Evolutionary conservation across 2,797 vertebrate genomes (phyloP).

Genomic region (Pyrrhura leucotis): DNA sequence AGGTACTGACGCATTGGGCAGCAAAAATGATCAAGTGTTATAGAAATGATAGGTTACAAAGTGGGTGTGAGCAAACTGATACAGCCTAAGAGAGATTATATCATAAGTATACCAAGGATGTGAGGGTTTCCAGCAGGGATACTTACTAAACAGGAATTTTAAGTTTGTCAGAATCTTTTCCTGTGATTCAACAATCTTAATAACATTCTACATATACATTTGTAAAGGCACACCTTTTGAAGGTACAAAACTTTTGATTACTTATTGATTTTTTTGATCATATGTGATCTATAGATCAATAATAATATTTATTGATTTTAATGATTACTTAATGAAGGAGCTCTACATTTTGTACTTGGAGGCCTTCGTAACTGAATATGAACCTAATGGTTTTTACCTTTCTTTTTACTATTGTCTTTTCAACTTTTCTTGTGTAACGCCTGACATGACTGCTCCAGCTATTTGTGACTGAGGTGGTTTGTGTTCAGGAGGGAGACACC

Average conservation of each 20-base stretch:
- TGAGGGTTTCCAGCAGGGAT: background rate
- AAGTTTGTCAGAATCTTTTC: background rate
- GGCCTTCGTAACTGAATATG: background rate
- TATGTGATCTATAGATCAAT: background rate
- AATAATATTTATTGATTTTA: too few relatives aligned
- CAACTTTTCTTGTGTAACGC: background rate
- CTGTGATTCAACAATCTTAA: background rate
- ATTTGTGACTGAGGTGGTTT: fast-evolving
- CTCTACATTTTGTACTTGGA: background rate
- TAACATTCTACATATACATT: background rate
- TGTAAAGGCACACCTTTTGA: background rate
- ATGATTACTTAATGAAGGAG: background rate
- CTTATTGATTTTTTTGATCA: too few relatives aligned
- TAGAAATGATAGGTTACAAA: background rate
- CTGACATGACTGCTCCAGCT: background rate
- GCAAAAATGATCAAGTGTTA: background rate
- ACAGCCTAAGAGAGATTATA: background rate
- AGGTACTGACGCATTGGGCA: background rate
- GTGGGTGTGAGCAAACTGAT: background rate
- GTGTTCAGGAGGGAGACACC: background rate
- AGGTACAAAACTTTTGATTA: background rate
- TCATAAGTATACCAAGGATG: background rate
- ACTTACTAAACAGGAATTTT: background rate
- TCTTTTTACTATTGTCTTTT: background rate
- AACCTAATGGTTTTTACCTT: background rate